Evolutionary conservation across 2,113 vertebrate genomes (phyloP).

Genomic region (Sylvia atricapilla): DNA sequence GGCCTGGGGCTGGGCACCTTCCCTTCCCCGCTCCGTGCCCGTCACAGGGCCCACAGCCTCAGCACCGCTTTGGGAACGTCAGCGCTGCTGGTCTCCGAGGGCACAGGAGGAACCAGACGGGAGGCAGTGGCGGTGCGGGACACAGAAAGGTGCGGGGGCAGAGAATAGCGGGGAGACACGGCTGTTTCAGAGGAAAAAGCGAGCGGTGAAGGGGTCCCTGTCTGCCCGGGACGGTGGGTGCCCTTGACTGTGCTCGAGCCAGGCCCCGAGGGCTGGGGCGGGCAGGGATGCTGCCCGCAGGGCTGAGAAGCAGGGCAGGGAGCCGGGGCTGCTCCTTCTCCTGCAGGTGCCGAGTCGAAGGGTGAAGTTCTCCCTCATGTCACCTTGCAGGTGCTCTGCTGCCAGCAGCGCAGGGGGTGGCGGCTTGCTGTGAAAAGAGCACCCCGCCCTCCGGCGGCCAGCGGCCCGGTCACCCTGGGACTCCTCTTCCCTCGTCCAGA

Average conservation of each 20-base stretch:
- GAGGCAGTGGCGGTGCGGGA: neutral
- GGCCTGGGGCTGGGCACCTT: neutral
- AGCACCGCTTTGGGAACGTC: neutral
- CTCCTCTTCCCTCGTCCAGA: neutral
- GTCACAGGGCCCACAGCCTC: too few species aligned
- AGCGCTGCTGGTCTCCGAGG: neutral
- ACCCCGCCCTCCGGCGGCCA: neutral
- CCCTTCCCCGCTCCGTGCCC: neutral
- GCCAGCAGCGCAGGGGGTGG: too few species aligned
- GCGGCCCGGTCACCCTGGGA: neutral
- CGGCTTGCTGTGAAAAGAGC: neutral
- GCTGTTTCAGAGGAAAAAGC: neutral
- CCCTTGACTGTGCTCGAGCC: neutral
- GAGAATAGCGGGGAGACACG: fast-evolving
- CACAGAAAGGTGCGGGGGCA: neutral
- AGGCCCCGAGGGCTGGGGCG: neutral
- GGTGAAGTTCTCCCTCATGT: neutral
- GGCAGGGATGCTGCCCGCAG: neutral
- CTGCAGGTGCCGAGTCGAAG: neutral
- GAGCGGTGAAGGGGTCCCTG: neutral
- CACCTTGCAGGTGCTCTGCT: neutral
- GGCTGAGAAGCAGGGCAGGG: too few species aligned
- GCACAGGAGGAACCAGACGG: neutral
- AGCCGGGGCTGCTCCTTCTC: neutral
- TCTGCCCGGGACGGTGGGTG: too few species aligned